Evolutionary conservation across 2,888 invertebrate species (phyloP).

Genomic region (Amphipyra berbera): DNA sequence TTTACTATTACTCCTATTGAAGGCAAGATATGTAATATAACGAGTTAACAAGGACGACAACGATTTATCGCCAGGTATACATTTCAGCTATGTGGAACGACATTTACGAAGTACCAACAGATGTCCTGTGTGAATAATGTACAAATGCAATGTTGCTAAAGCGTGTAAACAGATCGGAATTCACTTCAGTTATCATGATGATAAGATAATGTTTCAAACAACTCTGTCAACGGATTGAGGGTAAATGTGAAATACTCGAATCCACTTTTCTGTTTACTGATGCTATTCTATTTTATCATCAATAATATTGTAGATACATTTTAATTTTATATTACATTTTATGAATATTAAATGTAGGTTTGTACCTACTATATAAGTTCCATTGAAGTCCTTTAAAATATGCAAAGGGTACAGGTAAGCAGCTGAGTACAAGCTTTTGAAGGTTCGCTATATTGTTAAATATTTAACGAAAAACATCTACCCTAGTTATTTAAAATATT

Average conservation of each 20-base stretch:
- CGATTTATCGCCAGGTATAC: conserved; percentile 3
- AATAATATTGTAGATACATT: not conserved
- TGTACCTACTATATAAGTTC: too few species aligned
- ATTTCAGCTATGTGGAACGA: conserved; percentile 7
- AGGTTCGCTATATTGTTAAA: conserved; percentile 5
- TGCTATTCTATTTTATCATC: not conserved
- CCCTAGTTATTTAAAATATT: not conserved
- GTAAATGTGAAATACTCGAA: conserved; percentile 27
- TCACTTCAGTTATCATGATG: conserved; percentile 39
- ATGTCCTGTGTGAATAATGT: conserved; percentile 9
- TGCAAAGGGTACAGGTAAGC: conserved; percentile 42
- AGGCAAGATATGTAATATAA: not conserved
- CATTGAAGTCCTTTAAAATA: conserved; percentile 19
- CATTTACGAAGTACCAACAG: conserved; percentile 11
- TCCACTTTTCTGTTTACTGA: not conserved
- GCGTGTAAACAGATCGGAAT: conserved; percentile 29
- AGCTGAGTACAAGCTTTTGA: conserved; percentile 15
- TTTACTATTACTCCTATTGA: too few species aligned
- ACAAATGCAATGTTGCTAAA: conserved; percentile 16
- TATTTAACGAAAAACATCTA: conserved; percentile 9
- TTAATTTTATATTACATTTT: too few species aligned
- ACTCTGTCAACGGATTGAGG: conserved; percentile 32
- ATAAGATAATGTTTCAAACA: conserved; percentile 48
- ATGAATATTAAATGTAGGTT: too few species aligned
- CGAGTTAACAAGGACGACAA: conserved; percentile 2